Percentiles rank a stretch among this genome's conserved stretches.
phyloP scores from a whole-genome alignment of 2,113 vertebrate species.

The Silurus glanis region DNA sequence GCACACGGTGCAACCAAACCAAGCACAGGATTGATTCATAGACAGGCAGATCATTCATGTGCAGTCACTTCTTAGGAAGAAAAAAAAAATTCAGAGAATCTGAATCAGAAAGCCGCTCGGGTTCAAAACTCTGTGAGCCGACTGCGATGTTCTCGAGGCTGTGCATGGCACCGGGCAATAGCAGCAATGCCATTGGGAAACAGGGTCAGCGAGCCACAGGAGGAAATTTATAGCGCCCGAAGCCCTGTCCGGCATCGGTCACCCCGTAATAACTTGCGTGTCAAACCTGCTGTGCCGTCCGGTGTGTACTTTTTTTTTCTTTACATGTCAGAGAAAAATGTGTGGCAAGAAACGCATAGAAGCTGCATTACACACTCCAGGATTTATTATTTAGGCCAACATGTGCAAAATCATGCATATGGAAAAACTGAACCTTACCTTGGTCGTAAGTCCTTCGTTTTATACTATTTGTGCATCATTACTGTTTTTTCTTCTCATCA shows the following conservation, averaged over 20 bases:
- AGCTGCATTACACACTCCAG: background rate
- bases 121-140: constrained; percentile 49
- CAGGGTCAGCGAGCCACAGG: constrained; percentile 60
- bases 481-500: background rate
- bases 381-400: constrained; percentile 19
- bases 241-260: constrained; percentile 71
- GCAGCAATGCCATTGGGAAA: constrained; percentile 38
- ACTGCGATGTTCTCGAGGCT: constrained; percentile 53
- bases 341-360: constrained; percentile 14
- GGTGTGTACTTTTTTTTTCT: constrained; percentile 46
- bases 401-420: background rate
- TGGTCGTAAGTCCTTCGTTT: background rate
- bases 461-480: background rate
- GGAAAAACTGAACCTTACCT: background rate
- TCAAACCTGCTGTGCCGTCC: constrained; percentile 56
- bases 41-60: background rate
- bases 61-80: background rate
- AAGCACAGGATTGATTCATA: background rate
- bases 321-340: constrained; percentile 46
- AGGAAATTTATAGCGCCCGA: constrained; percentile 75
- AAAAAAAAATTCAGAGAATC: background rate
- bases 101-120: constrained; percentile 30
- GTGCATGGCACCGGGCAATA: constrained; percentile 55
- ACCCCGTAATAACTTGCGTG: constrained; percentile 69
- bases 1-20: background rate